Base-by-base conservation (phyloP, 2,113 vertebrate species). In the Coryphaenoides rupestris region DNA sequence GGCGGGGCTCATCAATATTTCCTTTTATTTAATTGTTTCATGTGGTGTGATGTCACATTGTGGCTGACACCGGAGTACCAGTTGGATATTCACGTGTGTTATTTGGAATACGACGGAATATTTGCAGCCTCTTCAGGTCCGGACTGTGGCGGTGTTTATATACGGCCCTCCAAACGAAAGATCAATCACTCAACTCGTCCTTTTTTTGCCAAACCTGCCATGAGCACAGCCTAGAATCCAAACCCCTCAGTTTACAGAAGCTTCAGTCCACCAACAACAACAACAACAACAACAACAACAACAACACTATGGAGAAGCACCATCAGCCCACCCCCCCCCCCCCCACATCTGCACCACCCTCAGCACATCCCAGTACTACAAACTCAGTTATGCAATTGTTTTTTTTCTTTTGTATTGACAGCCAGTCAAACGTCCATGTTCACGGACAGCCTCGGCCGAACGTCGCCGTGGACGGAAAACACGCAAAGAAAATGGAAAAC, bases 191-290 rank as follows among this genome's bases (percentile, higher is more conserved):
- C 83, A 89, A 87, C 92, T 90, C 88, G 91, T 90, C 21, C 21
- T 58, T 81, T 79, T 58, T 93, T 98, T 96, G 95, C 96, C 96
- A 96, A 98, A 95, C 92, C 93, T 94, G 92, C 94, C 92, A 92
- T 94, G 93, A 97, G 92, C 91, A 89, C 79, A 93, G 92, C 90
- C 87, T 91, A 89, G 91, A 92, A 93, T 92, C 93, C 55, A 92
- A 91, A 91, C 91, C 85, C 85, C 89, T 73, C 76, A 91, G 95
- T 97, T 98, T 96, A 96, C 95, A 96, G 92, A 93, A 90, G 55
- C 90, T 92, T 71, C n/a, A 3, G 88, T n/a, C 72, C n/a, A n/a
- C n/a, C n/a, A n/a, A n/a, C n/a, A n/a, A n/a, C n/a, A n/a, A n/a
- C n/a, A n/a, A 52, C 90, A 92, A 70, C n/a, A 3, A 88, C 17